These are phyloP conservation scores for Spodoptera exigua DNA, from an alignment of 2,888 invertebrate species.

Conservation along the genomic window DNA sequence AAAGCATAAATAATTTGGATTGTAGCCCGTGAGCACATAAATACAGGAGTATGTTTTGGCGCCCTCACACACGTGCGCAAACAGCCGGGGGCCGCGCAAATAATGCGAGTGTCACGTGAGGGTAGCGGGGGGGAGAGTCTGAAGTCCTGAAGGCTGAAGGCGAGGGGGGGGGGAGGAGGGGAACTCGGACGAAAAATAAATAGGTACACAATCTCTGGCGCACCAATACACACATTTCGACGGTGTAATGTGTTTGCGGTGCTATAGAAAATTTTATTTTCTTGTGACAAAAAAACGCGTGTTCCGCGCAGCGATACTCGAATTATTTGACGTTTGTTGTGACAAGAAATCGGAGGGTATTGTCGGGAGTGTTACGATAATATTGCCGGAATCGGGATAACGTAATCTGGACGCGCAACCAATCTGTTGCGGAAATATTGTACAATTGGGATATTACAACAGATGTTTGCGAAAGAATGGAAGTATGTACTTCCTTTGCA, in stretches of 20 bases:
- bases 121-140: slow-evolving; percentile 49
- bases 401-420: slow-evolving; percentile 34
- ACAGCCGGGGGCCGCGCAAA: slow-evolving; percentile 77
- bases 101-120: slow-evolving; percentile 76
- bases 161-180: slow-evolving; percentile 49
- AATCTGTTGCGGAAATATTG: slow-evolving; percentile 32
- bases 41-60: slow-evolving; percentile 80
- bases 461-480: not conserved
- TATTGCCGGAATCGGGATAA: slow-evolving; percentile 38
- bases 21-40: slow-evolving; percentile 80
- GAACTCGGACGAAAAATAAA: slow-evolving; percentile 79
- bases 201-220: slow-evolving; percentile 82
- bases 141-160: slow-evolving; percentile 42
- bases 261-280: slow-evolving; percentile 73
- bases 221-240: slow-evolving; percentile 81
- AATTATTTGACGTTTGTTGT: slow-evolving; percentile 58
- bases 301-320: slow-evolving; percentile 55
- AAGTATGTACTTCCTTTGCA: too few species aligned
- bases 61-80: slow-evolving; percentile 74
- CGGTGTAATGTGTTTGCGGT: slow-evolving; percentile 85
- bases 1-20: slow-evolving; percentile 86
- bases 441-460: slow-evolving; percentile 7
- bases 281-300: slow-evolving; percentile 65
- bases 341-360: slow-evolving; percentile 55
- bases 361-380: slow-evolving; percentile 35